Percentiles rank a stretch among this genome's conserved stretches.
Conservation (phyloP, 2,888 invertebrate genomes). For the Andrena bucephala region DNA sequence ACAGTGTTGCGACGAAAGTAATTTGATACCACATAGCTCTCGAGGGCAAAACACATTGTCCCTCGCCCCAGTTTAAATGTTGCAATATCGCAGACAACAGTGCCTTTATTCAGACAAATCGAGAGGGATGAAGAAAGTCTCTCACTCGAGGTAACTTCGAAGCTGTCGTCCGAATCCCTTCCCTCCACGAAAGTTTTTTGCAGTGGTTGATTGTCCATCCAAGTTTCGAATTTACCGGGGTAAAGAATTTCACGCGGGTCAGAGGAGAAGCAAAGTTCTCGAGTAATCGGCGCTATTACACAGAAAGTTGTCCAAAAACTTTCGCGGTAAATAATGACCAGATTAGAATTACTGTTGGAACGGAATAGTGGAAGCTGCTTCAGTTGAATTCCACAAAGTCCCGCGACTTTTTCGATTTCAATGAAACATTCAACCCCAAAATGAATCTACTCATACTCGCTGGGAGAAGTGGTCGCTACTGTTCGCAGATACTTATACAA, state of each 20-base stretch:
- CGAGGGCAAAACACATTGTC: too few relatives aligned
- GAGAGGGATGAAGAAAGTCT: not conserved
- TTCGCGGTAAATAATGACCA: conserved; percentile 65
- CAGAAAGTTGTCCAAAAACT: conserved; percentile 59
- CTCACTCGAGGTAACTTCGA: not conserved
- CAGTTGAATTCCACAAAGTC: conserved; percentile 38
- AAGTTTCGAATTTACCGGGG: conserved; percentile 24
- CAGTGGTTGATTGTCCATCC: not conserved
- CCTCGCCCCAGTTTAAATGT: not conserved
- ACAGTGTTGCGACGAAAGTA: too few relatives aligned
- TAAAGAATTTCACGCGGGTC: conserved; percentile 42
- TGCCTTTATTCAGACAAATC: not conserved
- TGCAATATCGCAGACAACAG: not conserved
- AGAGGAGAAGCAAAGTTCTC: conserved; percentile 42
- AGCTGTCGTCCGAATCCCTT: not conserved
- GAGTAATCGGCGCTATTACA: conserved; percentile 66
- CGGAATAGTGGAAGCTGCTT: conserved; percentile 29
- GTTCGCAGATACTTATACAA: too few relatives aligned
- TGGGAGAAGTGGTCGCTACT: too few relatives aligned
- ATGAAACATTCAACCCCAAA: conserved; percentile 10
- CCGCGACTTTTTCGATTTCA: conserved; percentile 33
- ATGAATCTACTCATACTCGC: too few relatives aligned
- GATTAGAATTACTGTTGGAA: conserved; percentile 66
- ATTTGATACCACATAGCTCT: too few relatives aligned
- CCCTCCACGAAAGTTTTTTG: not conserved